Base-by-base conservation (phyloP, 2,797 vertebrate species). In the Petrocephalus sullivani region DNA sequence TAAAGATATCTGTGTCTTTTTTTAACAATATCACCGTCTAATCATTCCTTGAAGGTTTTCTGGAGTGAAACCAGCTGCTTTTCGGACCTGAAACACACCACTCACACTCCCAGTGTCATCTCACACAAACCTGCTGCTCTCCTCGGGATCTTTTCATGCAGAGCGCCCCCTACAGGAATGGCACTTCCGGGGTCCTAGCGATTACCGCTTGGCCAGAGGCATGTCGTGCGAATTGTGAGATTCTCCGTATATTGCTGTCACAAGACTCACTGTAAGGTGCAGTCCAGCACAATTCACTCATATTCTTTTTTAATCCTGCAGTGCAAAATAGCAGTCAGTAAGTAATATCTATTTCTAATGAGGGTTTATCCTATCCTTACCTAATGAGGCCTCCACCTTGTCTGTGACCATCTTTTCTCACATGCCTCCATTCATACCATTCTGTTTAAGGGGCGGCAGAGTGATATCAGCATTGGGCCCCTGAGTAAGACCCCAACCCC, bases 11-110 rank as follows among this genome's bases (percentile, higher is more conserved):
- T 64, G 83, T 41, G 28, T 71, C 61, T 28, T 82, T 89, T 51
- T 10, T 61, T 78, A 67, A 85, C 83, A 90, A 88, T 87, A 84
- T 85, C 53, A 89, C 87, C 88, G 84, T 91, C 90, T 89, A 90
- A 88, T 89, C 58, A 84, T 83, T 82, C 86, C 60, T 88, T 89
- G 78, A 71, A 87, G 86, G 71, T 88, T 86, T 82, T 88, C 75
- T 53, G 81, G 49, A 86, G 56, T 49, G 89, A 88, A 86, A 87
- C 54, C 88, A 90, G 88, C 87, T 90, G 87, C 46, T 86, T 53
- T 53, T 75, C 88, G 85, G 54, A 75, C 71, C 37, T 41, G 33
- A 54, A 87, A 82, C 78, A 85, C 49, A 61, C 64, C 54, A 81
- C 53, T 85, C 21, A 19, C 28, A 19, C 78, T 83, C 28, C 64